phyloP scores from a whole-genome alignment of 2,888 invertebrate species.

The Rhamphomyia laevipes region DNA sequence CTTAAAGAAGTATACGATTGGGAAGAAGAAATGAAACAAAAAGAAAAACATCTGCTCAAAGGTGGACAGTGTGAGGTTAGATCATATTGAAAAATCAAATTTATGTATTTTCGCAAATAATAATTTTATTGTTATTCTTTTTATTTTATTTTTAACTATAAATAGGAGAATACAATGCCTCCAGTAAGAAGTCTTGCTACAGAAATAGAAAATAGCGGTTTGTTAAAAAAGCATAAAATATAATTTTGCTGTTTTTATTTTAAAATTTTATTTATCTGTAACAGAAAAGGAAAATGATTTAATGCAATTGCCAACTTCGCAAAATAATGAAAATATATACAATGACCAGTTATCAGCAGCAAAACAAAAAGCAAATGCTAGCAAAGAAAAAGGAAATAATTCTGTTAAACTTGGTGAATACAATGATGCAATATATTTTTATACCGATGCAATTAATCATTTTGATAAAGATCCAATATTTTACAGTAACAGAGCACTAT shows the following conservation, averaged over 20 bases:
- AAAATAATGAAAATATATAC: too few relatives aligned
- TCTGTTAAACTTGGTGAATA: constrained; percentile 69
- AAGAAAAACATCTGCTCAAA: constrained; percentile 24
- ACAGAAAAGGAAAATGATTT: too few relatives aligned
- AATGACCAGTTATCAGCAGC: too few relatives aligned
- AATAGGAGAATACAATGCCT: too few relatives aligned
- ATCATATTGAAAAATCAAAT: not conserved
- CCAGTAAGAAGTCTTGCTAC: constrained; percentile 6
- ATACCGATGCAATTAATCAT: constrained; percentile 74
- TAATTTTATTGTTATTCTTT: not conserved
- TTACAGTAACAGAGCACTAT: constrained; percentile 80
- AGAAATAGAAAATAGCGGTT: constrained; percentile 7
- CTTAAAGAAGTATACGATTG: constrained; percentile 30
- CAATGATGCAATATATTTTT: constrained; percentile 74
- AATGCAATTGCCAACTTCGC: too few relatives aligned
- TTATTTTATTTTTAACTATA: not conserved
- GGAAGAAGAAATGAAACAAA: constrained; percentile 34
- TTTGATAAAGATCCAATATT: constrained; percentile 68
- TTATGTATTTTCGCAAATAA: not conserved
- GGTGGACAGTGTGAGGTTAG: constrained; percentile 10
- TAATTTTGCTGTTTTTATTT: too few relatives aligned
- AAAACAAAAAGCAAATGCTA: not conserved
- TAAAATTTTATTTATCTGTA: too few relatives aligned
- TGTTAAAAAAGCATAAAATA: too few relatives aligned
- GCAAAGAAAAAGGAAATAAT: constrained; percentile 58